A percentile compares a stretch with the other conserved stretches of the same genome.
These are phyloP conservation scores for Talpa occidentalis DNA, from an alignment of 2,113 vertebrate genomes.

Conservation along the genomic window DNA sequence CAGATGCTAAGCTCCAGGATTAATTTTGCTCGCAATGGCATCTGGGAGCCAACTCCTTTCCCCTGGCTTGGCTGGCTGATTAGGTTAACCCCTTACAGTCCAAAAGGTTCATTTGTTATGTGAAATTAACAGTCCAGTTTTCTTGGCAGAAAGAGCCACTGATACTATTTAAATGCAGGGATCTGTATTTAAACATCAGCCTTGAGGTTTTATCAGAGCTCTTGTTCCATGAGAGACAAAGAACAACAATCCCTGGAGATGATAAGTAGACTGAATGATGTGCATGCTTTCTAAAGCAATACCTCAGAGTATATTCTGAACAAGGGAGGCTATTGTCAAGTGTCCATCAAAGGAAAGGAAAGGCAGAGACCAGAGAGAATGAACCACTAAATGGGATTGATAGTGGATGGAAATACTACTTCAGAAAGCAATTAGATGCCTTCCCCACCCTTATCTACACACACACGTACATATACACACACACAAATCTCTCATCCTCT, in stretches of 20 bases:
- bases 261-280: not conserved
- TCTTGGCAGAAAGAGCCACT: conserved; percentile 68
- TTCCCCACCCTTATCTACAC: too few species aligned
- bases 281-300: not conserved
- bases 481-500: not conserved
- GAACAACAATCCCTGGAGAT: not conserved
- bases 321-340: not conserved
- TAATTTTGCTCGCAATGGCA: conserved; percentile 85
- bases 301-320: not conserved
- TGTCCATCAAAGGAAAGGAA: not conserved
- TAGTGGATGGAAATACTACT: not conserved
- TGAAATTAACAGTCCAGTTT: conserved; percentile 71
- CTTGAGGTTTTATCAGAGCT: conserved; percentile 62
- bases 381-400: not conserved
- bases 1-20: conserved; percentile 89
- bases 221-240: not conserved
- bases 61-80: conserved; percentile 75
- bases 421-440: not conserved
- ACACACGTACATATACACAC: not conserved
- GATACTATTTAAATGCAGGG: conserved; percentile 70
- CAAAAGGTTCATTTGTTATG: conserved; percentile 71
- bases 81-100: conserved; percentile 80
- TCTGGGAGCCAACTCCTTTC: conserved; percentile 83
- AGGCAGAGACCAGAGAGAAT: not conserved
- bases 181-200: conserved; percentile 76